phyloP scores from a whole-genome alignment of 1,140 invertebrate genomes.

The Drosophila bipectinata region DNA sequence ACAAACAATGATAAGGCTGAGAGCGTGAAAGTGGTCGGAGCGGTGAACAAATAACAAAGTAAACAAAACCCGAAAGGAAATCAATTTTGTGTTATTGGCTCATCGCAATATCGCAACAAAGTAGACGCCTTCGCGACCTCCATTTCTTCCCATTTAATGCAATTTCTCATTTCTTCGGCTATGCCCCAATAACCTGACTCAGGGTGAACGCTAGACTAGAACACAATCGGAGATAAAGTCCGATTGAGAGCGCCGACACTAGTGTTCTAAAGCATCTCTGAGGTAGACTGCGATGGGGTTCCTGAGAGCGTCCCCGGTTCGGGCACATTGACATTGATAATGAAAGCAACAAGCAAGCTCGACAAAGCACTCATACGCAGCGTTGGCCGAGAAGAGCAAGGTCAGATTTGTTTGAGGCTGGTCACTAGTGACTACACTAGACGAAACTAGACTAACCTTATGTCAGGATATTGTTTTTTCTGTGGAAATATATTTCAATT shows the following conservation, averaged over 20 bases:
- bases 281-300: background rate
- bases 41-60: constrained; percentile 17
- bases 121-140: constrained; percentile 11
- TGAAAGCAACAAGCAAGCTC: constrained; percentile 55
- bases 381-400: constrained; percentile 34
- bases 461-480: no score
- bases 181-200: constrained; percentile 20
- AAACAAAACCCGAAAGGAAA: constrained; percentile 22
- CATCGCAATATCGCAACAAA: constrained; percentile 36
- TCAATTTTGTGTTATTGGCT: constrained; percentile 29
- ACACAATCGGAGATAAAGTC: constrained; percentile 8
- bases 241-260: constrained; percentile 5
- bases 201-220: constrained; percentile 3
- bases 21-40: constrained; percentile 20
- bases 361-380: constrained; percentile 56
- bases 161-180: constrained; percentile 12
- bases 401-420: constrained; percentile 30
- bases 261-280: background rate
- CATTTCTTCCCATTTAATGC: background rate
- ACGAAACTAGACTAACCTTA: background rate
- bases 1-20: constrained; percentile 47
- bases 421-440: background rate
- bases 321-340: constrained; percentile 65
- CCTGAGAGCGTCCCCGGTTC: constrained; percentile 13
- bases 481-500: no score